Percentiles rank a stretch among this genome's conserved stretches.
phyloP scores from a whole-genome alignment of 2,888 invertebrate genomes.

The Eilema depressum region DNA sequence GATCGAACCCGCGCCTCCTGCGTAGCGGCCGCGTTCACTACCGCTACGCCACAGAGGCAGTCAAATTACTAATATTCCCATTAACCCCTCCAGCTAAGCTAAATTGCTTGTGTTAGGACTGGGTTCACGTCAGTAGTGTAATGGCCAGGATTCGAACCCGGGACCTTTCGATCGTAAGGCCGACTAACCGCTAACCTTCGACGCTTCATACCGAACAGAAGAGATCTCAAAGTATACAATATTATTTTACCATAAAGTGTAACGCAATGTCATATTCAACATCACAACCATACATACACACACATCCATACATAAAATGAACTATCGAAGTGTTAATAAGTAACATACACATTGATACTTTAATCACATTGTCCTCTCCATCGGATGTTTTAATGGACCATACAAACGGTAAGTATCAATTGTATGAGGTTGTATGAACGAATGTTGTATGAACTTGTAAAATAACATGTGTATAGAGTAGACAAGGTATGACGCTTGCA shows the following conservation, averaged over 20 bases:
- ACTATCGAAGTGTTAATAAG: neutral
- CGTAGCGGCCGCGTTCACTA: too few relatives aligned
- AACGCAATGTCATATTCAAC: neutral
- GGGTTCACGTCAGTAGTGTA: too few relatives aligned
- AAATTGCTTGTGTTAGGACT: too few relatives aligned
- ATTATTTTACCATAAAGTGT: too few relatives aligned
- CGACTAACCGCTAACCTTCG: too few relatives aligned
- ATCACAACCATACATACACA: slow-evolving; percentile 9
- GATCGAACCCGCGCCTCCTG: too few relatives aligned
- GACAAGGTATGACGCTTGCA: slow-evolving; percentile 60
- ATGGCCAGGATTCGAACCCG: too few relatives aligned
- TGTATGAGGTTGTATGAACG: slow-evolving; percentile 24
- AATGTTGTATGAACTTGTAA: slow-evolving; percentile 35
- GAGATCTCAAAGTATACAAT: neutral
- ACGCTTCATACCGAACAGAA: too few relatives aligned
- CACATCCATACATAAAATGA: neutral
- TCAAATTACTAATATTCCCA: too few relatives aligned
- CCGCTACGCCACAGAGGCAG: too few relatives aligned
- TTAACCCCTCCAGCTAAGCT: too few relatives aligned
- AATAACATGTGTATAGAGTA: slow-evolving; percentile 58
- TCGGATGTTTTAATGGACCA: slow-evolving; percentile 32
- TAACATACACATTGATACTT: neutral
- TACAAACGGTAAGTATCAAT: slow-evolving; percentile 25
- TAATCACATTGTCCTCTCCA: slow-evolving; percentile 40
- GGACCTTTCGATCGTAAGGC: too few relatives aligned